These are phyloP conservation scores for Dicrostonyx torquatus DNA, from an alignment of 2,797 vertebrate species.

Conservation along the genomic window DNA sequence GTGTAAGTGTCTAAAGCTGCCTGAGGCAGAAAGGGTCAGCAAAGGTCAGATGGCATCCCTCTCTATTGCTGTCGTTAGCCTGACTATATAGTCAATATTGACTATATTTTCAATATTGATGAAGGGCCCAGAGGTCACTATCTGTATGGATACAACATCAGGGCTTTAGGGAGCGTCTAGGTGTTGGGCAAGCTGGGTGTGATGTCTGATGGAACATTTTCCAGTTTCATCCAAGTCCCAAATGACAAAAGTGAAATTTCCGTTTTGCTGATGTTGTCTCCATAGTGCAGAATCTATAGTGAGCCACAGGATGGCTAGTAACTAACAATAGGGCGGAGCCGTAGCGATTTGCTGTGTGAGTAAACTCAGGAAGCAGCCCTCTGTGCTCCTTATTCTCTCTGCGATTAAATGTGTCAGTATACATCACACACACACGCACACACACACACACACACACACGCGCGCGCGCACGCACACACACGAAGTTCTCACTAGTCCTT, in stretches of 20 bases:
- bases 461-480: not conserved
- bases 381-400: not conserved
- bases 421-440: not conserved
- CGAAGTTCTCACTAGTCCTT: not conserved
- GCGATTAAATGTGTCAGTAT: not conserved
- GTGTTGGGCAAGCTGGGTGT: rapidly evolving
- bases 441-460: not conserved
- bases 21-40: not conserved
- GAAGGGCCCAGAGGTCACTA: not conserved
- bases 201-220: not conserved
- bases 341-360: rapidly evolving
- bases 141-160: not conserved
- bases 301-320: too few relatives aligned
- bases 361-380: not conserved
- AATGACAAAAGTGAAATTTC: not conserved
- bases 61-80: not conserved
- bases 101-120: too few relatives aligned
- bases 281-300: rapidly evolving
- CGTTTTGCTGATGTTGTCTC: not conserved
- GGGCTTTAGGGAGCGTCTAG: not conserved
- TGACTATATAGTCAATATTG: too few relatives aligned
- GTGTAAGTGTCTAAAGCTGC: not conserved
- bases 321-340: not conserved
- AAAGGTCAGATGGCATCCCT: not conserved
- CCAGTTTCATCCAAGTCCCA: not conserved